These are phyloP conservation scores for Enhydra lutris DNA, from an alignment of 2,113 vertebrate species.

Conservation along the genomic window DNA sequence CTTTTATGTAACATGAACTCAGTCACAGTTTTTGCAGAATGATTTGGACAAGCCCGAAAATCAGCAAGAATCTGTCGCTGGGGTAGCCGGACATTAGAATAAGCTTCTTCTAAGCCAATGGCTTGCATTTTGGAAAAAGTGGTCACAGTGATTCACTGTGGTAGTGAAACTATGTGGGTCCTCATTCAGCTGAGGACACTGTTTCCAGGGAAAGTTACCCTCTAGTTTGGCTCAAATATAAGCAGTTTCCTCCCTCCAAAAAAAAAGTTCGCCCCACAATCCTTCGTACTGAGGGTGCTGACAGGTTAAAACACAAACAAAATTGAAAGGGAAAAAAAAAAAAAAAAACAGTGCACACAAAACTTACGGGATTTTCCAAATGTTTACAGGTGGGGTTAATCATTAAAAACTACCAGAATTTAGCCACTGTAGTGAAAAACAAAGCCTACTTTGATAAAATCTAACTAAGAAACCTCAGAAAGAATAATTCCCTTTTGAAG, in stretches of 20 bases:
- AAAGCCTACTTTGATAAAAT: conserved; percentile 1
- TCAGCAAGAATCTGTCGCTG: fast-evolving
- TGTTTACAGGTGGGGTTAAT: neutral
- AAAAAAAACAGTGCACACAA: neutral
- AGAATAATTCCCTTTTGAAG: neutral
- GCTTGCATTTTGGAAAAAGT: neutral
- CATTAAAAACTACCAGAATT: neutral
- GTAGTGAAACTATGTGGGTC: neutral
- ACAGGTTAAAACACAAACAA: neutral
- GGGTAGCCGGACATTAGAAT: neutral
- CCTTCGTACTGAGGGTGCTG: neutral
- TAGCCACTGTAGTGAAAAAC: neutral
- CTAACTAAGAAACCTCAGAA: neutral
- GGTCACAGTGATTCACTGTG: neutral
- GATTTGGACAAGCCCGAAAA: neutral
- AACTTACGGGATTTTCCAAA: neutral
- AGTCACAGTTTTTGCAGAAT: neutral
- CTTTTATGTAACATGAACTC: neutral
- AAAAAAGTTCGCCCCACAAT: neutral
- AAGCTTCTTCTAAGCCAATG: neutral
- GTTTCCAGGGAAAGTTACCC: neutral
- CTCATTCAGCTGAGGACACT: neutral
- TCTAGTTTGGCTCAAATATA: neutral
- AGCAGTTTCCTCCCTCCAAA: neutral
- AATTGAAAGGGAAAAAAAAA: neutral